phyloP scores from a whole-genome alignment of 2,113 vertebrate genomes.

The Macquaria ambigua region DNA sequence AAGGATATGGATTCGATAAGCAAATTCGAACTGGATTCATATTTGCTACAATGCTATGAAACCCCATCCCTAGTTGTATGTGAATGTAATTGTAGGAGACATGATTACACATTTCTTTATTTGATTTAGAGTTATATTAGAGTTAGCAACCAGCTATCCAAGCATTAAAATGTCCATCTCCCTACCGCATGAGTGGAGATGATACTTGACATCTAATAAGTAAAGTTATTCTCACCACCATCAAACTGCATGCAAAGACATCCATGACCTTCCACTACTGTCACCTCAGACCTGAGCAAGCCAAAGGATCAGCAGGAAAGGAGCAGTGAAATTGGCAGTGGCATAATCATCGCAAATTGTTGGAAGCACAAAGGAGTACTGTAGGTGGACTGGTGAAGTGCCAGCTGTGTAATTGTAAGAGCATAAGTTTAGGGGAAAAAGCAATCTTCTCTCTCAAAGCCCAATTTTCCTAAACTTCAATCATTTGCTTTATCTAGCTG shows the following conservation, averaged over 20 bases:
- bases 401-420: slow-evolving; percentile 29
- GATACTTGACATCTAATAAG: neutral
- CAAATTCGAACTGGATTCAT: no score
- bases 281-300: slow-evolving; percentile 3
- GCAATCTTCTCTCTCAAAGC: neutral
- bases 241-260: neutral
- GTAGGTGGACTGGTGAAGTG: slow-evolving; percentile 18
- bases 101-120: neutral
- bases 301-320: slow-evolving; percentile 13
- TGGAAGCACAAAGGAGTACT: slow-evolving; percentile 5
- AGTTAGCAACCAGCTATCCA: no score
- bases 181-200: neutral
- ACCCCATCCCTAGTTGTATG: neutral
- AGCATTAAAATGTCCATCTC: neutral
- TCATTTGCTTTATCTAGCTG: slow-evolving; percentile 6
- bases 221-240: neutral
- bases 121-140: neutral
- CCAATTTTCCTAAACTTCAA: slow-evolving; percentile 17
- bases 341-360: slow-evolving; percentile 24
- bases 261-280: neutral
- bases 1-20: no score
- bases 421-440: neutral
- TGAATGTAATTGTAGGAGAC: neutral
- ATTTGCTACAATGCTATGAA: neutral
- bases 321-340: neutral